These are phyloP conservation scores for Acanthisitta chloris DNA, from an alignment of 2,113 vertebrate species.

Conservation along the genomic window DNA sequence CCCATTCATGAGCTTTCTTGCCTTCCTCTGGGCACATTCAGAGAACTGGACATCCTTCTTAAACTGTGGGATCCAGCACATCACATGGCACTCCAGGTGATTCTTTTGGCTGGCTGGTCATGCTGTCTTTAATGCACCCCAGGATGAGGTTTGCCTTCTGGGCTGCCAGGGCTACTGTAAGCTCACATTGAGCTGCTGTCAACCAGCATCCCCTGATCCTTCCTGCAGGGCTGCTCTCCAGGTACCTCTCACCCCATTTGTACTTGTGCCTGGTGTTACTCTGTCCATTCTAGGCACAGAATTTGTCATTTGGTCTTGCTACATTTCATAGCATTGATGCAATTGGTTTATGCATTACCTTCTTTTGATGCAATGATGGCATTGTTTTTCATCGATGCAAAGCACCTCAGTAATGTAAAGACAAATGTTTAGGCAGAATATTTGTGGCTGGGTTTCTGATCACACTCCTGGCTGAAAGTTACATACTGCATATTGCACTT, in stretches of 20 bases:
- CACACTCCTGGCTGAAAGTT: neutral
- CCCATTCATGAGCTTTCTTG: neutral
- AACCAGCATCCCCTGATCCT: neutral
- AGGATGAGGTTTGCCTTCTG: neutral
- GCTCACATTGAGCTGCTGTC: rapidly evolving
- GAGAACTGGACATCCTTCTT: neutral
- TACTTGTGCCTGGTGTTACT: rapidly evolving
- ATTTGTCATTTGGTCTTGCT: neutral
- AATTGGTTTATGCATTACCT: neutral
- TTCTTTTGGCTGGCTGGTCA: rapidly evolving
- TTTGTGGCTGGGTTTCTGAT: neutral
- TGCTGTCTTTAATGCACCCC: neutral
- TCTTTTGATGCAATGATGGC: neutral
- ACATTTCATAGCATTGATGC: neutral
- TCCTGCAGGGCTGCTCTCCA: neutral
- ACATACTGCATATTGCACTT: neutral
- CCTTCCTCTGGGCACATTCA: rapidly evolving
- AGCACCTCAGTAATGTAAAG: neutral
- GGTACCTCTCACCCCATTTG: neutral
- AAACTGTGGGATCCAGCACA: neutral
- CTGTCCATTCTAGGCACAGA: neutral
- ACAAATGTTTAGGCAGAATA: neutral
- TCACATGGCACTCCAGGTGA: rapidly evolving
- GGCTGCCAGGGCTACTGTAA: neutral
- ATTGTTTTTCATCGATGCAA: neutral